A percentile compares a stretch with the other conserved stretches of the same genome.
Evolutionary conservation across 92 coral and sea anemone species (phyloP).

Genomic region (Umimayanthus kanabou): DNA sequence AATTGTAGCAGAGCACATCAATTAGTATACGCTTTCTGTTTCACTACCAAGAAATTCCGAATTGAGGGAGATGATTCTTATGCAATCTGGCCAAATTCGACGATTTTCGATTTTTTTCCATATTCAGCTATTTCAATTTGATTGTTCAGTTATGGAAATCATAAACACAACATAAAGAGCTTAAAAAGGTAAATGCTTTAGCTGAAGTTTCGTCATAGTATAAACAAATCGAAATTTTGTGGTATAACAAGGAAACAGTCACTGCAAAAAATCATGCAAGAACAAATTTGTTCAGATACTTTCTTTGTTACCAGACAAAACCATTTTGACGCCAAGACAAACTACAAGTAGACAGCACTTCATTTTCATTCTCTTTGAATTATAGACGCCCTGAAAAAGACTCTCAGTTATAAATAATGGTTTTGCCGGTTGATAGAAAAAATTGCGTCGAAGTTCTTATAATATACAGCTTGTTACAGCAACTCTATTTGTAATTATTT

Average conservation of each 20-base stretch:
- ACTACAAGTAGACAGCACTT: background rate
- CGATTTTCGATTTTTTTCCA: background rate
- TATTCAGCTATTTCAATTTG: background rate
- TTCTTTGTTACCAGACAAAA: background rate
- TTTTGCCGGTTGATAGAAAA: no score
- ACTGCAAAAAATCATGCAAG: background rate
- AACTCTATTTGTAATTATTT: no score
- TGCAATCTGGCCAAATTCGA: background rate
- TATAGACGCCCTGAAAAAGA: background rate
- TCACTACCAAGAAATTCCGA: no score
- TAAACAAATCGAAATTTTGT: no score
- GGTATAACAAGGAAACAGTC: no score
- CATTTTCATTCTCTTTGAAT: background rate
- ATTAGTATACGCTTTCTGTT: no score
- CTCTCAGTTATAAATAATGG: no score
- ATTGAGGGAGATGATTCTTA: background rate
- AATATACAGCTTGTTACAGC: no score
- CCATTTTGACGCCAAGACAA: background rate
- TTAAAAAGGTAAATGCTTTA: no score
- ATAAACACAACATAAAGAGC: background rate
- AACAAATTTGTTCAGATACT: no score
- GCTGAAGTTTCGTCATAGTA: no score
- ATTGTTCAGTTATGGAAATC: background rate
- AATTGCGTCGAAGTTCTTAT: no score
- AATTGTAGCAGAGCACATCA: background rate